Percentiles rank a stretch among this genome's conserved stretches.
These are phyloP conservation scores for Troides helena DNA, from an alignment of 2,888 invertebrate genomes.

Conservation along the genomic window DNA sequence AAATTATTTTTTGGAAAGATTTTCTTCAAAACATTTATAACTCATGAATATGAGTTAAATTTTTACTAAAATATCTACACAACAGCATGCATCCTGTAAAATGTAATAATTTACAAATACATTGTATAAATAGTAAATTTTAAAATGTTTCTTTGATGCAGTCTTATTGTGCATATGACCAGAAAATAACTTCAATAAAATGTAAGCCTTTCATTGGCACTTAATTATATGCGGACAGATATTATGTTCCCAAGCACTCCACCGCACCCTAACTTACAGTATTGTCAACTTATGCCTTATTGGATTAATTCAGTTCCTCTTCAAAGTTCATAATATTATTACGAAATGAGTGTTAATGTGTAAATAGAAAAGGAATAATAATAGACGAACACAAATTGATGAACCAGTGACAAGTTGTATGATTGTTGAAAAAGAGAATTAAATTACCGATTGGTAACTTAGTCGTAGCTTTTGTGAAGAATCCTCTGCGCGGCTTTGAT, in stretches of 20 bases:
- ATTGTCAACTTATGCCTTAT: conserved; percentile 24
- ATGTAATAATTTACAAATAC: background rate
- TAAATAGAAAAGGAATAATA: conserved; percentile 6
- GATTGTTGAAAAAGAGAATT: conserved; percentile 46
- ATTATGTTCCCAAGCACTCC: conserved; percentile 3
- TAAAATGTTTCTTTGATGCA: conserved; percentile 10
- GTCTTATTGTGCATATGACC: conserved; percentile 25
- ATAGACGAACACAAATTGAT: conserved; percentile 9
- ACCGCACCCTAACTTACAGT: conserved; percentile 6
- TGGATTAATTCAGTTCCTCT: conserved; percentile 6
- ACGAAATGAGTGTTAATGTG: conserved; percentile 3
- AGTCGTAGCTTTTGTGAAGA: conserved; percentile 82
- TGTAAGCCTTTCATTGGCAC: conserved; percentile 27
- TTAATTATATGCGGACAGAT: conserved; percentile 20
- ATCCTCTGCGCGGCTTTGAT: conserved; percentile 95
- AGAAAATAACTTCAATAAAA: conserved; percentile 16
- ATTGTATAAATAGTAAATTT: conserved; percentile 16
- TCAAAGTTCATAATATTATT: conserved; percentile 20
- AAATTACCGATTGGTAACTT: conserved; percentile 45
- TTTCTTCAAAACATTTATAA: background rate
- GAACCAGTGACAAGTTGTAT: conserved; percentile 40
- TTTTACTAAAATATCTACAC: background rate
- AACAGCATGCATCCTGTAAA: no score
- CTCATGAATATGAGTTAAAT: background rate
- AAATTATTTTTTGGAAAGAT: background rate